Percentiles rank a stretch among this genome's conserved stretches.
Conservation (phyloP, 2,113 vertebrate genomes). For the Psophia crepitans region DNA sequence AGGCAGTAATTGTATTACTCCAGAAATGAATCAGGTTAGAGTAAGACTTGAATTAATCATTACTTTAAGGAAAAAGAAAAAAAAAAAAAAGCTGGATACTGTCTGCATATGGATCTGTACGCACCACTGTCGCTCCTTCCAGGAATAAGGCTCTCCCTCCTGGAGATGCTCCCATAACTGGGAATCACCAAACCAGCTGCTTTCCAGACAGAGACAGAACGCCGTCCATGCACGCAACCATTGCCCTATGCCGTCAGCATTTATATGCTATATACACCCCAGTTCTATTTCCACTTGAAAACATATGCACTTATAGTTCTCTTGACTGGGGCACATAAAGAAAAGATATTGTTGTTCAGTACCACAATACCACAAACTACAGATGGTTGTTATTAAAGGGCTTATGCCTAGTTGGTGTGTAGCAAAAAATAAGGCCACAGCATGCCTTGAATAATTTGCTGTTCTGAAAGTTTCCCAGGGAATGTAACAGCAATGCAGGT, state of each 20-base stretch:
- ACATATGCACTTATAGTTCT: background rate
- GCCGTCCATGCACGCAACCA: background rate
- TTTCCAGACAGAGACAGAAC: background rate
- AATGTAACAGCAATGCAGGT: background rate
- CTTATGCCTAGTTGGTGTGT: background rate
- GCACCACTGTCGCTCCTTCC: background rate
- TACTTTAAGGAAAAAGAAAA: background rate
- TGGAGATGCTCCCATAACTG: background rate
- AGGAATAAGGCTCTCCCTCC: background rate
- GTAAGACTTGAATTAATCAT: background rate
- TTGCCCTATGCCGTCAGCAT: background rate
- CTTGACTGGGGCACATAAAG: background rate
- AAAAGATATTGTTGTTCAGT: background rate
- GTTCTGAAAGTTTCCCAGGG: background rate
- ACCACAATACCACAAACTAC: background rate
- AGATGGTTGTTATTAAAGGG: background rate
- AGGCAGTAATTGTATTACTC: background rate
- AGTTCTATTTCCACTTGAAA: background rate
- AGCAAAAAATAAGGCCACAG: background rate
- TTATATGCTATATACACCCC: background rate
- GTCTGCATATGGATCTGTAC: rapidly evolving
- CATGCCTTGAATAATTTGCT: background rate
- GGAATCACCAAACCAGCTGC: background rate
- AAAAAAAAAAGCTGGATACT: background rate
- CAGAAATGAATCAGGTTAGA: background rate